A percentile compares a stretch with the other conserved stretches of the same genome.
phyloP scores from a whole-genome alignment of 2,797 vertebrate genomes.

The Perodicticus potto region DNA sequence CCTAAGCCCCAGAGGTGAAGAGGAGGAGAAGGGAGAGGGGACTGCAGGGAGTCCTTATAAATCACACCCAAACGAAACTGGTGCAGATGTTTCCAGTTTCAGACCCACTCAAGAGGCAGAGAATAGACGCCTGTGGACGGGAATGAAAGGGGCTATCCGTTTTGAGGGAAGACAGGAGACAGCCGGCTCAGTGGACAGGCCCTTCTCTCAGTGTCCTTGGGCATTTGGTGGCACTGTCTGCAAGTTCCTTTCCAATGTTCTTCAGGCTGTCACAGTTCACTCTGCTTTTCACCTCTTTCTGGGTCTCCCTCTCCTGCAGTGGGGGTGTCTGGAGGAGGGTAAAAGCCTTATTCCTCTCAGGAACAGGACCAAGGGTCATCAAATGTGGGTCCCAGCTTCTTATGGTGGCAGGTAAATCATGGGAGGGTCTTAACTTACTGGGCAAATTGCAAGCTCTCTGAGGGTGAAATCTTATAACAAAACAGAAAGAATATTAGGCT shows the following conservation, averaged over 20 bases:
- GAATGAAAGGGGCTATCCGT: conserved; percentile 53
- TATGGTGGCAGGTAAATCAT: neutral
- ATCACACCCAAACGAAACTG: conserved; percentile 83
- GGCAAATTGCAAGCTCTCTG: neutral
- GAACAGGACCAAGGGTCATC: neutral
- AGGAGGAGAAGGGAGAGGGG: conserved; percentile 79
- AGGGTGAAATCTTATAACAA: neutral
- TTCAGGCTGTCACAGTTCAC: neutral
- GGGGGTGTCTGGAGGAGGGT: neutral
- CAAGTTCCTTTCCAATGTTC: neutral
- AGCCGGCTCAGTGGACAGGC: rapidly evolving
- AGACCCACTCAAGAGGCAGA: conserved; percentile 75
- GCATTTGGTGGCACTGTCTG: neutral
- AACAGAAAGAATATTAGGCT: neutral
- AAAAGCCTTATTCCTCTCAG: neutral
- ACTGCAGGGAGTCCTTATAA: conserved; percentile 84
- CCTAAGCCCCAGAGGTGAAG: conserved; percentile 83
- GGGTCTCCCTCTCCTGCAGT: neutral
- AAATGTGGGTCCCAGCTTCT: neutral
- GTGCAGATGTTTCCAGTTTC: conserved; percentile 86
- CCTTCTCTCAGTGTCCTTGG: neutral
- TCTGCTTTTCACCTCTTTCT: neutral
- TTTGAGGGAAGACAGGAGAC: conserved; percentile 17
- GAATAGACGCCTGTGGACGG: neutral
- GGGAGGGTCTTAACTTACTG: neutral